Percentiles rank a stretch among this genome's conserved stretches.
phyloP scores from a whole-genome alignment of 2,797 vertebrate genomes.

The Alcedo quadribrachys region DNA sequence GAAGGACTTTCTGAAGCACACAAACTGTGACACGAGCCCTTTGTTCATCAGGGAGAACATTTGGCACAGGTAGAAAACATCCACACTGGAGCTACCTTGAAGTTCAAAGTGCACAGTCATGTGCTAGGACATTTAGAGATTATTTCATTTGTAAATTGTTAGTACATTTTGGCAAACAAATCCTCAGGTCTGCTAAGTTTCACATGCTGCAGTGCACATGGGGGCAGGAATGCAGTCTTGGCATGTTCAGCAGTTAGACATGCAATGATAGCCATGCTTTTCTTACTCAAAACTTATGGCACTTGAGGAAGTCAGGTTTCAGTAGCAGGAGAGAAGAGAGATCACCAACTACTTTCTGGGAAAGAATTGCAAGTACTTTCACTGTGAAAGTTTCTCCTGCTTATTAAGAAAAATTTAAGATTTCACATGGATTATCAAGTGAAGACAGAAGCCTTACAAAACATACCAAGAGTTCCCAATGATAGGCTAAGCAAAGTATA shows the following conservation, averaged over 20 bases:
- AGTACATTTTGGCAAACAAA: background rate
- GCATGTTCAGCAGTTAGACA: background rate
- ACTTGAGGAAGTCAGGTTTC: background rate
- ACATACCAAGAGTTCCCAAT: background rate
- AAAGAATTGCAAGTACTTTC: background rate
- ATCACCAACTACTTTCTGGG: background rate
- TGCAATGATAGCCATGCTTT: slow-evolving; percentile 30
- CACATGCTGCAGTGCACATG: background rate
- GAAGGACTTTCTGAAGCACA: background rate
- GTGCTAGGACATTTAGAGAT: accelerated
- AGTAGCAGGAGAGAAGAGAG: accelerated
- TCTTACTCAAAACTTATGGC: background rate
- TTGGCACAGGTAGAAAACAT: background rate
- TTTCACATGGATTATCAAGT: background rate
- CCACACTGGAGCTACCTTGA: background rate
- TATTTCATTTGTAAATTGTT: background rate
- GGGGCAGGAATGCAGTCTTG: background rate
- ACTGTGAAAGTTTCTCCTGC: background rate
- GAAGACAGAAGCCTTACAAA: slow-evolving; percentile 12
- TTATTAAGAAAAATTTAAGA: background rate
- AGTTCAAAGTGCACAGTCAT: background rate
- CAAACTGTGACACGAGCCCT: accelerated
- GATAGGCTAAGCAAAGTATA: background rate
- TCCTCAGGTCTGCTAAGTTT: background rate
- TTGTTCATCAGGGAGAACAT: background rate